Base-by-base conservation (phyloP, 2,888 invertebrate genomes). In the Lasius fuliginosus region DNA sequence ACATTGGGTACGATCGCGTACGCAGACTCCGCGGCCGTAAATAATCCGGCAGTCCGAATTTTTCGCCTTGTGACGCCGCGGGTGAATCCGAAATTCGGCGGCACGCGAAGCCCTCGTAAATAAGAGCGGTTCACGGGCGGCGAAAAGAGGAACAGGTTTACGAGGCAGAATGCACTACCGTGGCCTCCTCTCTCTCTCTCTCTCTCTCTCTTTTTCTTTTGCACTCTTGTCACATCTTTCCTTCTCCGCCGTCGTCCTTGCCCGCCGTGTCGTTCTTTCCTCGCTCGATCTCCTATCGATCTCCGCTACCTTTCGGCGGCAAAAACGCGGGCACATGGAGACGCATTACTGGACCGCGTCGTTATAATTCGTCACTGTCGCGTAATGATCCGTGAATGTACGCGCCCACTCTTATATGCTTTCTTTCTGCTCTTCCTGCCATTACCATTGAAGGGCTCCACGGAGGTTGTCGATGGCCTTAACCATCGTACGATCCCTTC, bases 301-400 rank as follows among this genome's bases (percentile, higher is more conserved):
- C 81, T 77, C n/a, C 82, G 64, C 84, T 86, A 86, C 81, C 85
- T 69, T 71, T 76, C 87, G 82, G 85, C 86, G 83, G 87, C 89
- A 92, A 92, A 92, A 92, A 89, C 88, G 84, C 87, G 86, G 68
- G 81, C 88, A 91, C 90, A 91, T 81, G 88, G 90, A 90, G 90
- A 91, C 92, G 91, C 91, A 92, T 92, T 92, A 92, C 91, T 82
- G 88, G 56, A 23, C 81, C 90, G 86, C 90, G 88, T 89, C 90
- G 92, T 92, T 91, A 92, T 92, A 93, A 94, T 93, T 93, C 93
- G 92, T 94, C 93, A 93, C 92, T 92, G 93, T 92, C 92, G 89
- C 91, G 91, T 94, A 93, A 94, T 93, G 92, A 94, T 90, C 90
- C 90, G 90, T 90, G 91, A 89, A 88, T 90, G 87, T 89, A 89